Base-by-base conservation (phyloP, 1,140 invertebrate genomes). In the Coelopa frigida region DNA sequence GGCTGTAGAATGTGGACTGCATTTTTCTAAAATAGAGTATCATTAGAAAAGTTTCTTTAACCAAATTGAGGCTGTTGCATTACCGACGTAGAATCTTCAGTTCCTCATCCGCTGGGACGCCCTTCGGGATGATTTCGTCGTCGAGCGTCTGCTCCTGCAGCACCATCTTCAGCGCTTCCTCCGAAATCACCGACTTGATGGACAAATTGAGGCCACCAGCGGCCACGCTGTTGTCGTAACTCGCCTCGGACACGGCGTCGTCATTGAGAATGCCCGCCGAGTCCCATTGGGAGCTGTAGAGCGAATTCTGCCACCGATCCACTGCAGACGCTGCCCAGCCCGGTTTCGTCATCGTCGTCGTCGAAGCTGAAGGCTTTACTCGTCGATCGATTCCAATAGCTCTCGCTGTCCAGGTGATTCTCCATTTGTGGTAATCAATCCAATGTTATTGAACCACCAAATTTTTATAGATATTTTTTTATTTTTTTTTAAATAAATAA, bases 361-460 rank as follows among this genome's bases (percentile, higher is more conserved):
- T 70, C 67, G 33, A 70, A 70, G 39, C 63, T 69, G 21, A 70
- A 70, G 5, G 63, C 63, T 7, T 55, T 56, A 8, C 55, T 55
- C 5, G 61, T 51, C 3, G 67, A 70, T 32, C 58, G 55, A 39
- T 67, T 70, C 67, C 67, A 70, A 50, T 67, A 70, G 32, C 48
- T 52, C 31, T 69, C 66, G 14, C 53, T 60, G 17, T 56, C 45
- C 24, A 53, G 41, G 37, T 59, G 57, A 10, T 55, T 49, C 48
- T 20, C 43, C 32, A 44, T 44, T 15, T 36, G 18, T 39, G 5
- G 15, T n/a, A 18, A 37, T 37, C 10, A 18, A 37, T n/a, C 11
- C 35, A 17, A 15, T 38, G 12, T 22, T 38, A 22, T 22, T 38
- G 24, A 38, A 38, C 20, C 36, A 38, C 36, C 36, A 38, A 20